Evolutionary conservation across 2,888 invertebrate species (phyloP).

Genomic region (Nomada fabriciana): DNA sequence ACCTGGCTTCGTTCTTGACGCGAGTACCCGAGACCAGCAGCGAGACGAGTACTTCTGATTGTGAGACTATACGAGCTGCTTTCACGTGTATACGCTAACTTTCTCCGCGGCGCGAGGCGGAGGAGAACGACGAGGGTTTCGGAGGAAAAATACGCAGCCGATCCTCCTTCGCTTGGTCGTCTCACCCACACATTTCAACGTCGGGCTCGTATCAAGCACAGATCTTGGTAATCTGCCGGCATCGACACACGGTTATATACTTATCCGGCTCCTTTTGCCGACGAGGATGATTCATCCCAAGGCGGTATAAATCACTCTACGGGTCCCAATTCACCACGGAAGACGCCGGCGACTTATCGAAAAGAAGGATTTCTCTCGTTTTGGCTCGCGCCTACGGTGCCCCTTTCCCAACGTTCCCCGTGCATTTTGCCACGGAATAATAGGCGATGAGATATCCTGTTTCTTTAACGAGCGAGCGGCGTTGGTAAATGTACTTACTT

Average conservation of each 20-base stretch:
- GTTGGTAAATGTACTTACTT: background rate
- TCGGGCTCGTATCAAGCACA: slow-evolving; percentile 74
- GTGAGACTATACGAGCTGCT: slow-evolving; percentile 62
- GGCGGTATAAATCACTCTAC: slow-evolving; percentile 76
- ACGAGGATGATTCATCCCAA: slow-evolving; percentile 80
- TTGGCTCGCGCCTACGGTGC: slow-evolving; percentile 39
- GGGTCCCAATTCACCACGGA: slow-evolving; percentile 70
- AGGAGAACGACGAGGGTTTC: slow-evolving; percentile 60
- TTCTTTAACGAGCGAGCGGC: background rate
- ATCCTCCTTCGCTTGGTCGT: slow-evolving; percentile 69
- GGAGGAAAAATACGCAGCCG: slow-evolving; percentile 69
- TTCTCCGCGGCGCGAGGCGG: slow-evolving; percentile 72
- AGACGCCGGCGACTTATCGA: slow-evolving; percentile 72
- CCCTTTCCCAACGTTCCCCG: background rate
- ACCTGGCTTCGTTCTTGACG: slow-evolving; percentile 30
- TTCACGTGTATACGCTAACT: slow-evolving; percentile 70
- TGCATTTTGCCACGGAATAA: background rate
- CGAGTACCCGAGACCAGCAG: slow-evolving; percentile 36
- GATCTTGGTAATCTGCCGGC: slow-evolving; percentile 80
- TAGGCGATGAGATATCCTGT: background rate
- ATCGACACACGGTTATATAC: slow-evolving; percentile 78
- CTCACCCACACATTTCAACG: slow-evolving; percentile 78
- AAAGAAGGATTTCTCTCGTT: slow-evolving; percentile 72
- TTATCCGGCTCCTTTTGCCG: slow-evolving; percentile 74
- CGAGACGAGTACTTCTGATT: slow-evolving; percentile 59